These are phyloP conservation scores for Mechanitis messenoides DNA, from an alignment of 2,888 invertebrate genomes.

Conservation along the genomic window DNA sequence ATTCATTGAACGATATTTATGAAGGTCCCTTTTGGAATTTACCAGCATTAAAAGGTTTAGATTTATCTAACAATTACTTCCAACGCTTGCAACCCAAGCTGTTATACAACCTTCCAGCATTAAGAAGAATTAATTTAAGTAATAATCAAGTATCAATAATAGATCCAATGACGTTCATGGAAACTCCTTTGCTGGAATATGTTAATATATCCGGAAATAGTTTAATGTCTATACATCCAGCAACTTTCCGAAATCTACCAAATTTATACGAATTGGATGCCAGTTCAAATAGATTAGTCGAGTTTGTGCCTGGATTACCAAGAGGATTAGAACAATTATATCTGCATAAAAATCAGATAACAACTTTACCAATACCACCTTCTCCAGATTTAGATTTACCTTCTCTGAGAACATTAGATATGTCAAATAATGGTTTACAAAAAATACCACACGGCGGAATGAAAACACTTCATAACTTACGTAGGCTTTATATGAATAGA, in stretches of 20 bases:
- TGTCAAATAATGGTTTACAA: conserved; percentile 85
- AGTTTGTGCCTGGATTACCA: conserved; percentile 86
- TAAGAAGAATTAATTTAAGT: conserved; percentile 86
- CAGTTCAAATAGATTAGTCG: conserved; percentile 82
- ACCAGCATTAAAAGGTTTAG: conserved; percentile 88
- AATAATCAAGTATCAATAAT: conserved; percentile 82
- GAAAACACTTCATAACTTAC: conserved; percentile 80
- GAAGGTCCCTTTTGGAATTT: conserved; percentile 90
- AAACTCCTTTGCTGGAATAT: conserved; percentile 84
- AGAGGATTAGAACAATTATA: conserved; percentile 85
- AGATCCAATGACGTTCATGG: conserved; percentile 84
- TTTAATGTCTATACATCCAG: conserved; percentile 82
- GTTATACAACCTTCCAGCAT: conserved; percentile 84
- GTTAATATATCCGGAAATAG: conserved; percentile 88
- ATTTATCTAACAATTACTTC: conserved; percentile 86
- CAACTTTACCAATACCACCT: conserved; percentile 78
- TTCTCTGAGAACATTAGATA: conserved; percentile 82
- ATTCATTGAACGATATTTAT: conserved; percentile 84
- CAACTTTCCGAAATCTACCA: conserved; percentile 84
- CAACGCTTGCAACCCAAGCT: conserved; percentile 82
- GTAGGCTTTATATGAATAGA: conserved; percentile 82
- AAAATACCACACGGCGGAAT: conserved; percentile 80
- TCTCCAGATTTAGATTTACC: conserved; percentile 84
- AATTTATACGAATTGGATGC: conserved; percentile 88
- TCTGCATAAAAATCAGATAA: conserved; percentile 83